Conservation (phyloP, 2,113 vertebrate species). For the Dermatemys mawii region DNA sequence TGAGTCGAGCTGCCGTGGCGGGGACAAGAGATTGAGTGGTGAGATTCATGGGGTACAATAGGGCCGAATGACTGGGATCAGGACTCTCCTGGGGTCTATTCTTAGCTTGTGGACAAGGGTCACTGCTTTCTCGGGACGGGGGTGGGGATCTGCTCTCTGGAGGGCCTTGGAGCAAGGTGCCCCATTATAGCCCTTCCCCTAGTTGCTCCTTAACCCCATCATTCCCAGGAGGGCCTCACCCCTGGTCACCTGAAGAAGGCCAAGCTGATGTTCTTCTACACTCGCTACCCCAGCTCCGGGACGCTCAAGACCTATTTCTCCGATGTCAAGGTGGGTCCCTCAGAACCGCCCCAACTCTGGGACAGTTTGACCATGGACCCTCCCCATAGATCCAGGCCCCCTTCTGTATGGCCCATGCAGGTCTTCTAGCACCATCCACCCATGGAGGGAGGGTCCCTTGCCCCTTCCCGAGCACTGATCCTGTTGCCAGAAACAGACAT, state of each 20-base stretch:
- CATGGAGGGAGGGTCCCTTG: neutral
- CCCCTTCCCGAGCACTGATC: neutral
- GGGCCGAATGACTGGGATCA: neutral
- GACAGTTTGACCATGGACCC: neutral
- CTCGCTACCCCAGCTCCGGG: conserved; percentile 89
- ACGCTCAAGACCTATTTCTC: conserved; percentile 88
- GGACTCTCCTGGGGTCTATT: neutral
- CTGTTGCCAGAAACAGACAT: neutral
- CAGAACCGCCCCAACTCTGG: neutral
- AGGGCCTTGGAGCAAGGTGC: neutral
- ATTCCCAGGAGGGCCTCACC: conserved; percentile 89
- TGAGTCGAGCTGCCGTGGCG: neutral
- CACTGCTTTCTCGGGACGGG: neutral
- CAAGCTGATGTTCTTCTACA: conserved; percentile 93
- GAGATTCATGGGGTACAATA: neutral
- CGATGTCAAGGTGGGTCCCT: conserved; percentile 85
- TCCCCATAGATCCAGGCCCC: neutral
- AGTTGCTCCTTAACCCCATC: conserved; percentile 78
- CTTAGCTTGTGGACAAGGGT: neutral
- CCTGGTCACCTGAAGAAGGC: conserved; percentile 92
- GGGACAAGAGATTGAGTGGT: neutral
- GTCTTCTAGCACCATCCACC: neutral
- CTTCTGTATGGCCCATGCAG: neutral
- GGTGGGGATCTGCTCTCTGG: neutral
- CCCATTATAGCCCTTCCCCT: neutral